Evolutionary conservation across 2,113 vertebrate species (phyloP), one percentile per base, ranked within the genome.

Genomic region (Etia nguti): DNA sequence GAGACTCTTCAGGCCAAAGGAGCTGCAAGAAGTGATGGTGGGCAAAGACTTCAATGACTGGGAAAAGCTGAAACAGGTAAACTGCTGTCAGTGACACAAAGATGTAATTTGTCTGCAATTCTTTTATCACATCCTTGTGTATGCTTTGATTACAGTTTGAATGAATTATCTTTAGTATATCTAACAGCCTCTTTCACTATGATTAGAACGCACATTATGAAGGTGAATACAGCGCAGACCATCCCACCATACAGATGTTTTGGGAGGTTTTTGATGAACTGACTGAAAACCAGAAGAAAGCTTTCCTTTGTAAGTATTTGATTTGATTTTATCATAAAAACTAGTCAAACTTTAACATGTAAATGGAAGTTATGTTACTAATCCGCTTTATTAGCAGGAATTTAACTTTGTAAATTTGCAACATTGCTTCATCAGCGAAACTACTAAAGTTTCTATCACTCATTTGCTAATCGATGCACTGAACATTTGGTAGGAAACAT

Each of bases 251-350:
- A 26, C 16, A 91, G 50, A 96, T 93, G 88, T 98, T 98, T 90
- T 98, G 97, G 97, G 83, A 97, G 81, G 96, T 97, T 82, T 97
- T 98, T 90, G 97, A 97, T 55, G 96, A 96, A 57, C 87, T 97
- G 15, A 89, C 89, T 59, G 80, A 94, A 22, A 90, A 94, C 6
- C 88, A 97, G 62, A 97, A 96, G 93, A 97, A 95, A 91, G 89
- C 79, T 9, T 97, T 98, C 86, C 95, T 98, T 10, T 93, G 97
- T 98, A 93, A 93, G 97, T 96, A 82, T 8, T 36, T 15, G 4
- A 48, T 0, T 22, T 70, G 2, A 41, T 38, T 65, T 65, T 36
- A 48, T 15, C 18, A 20, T 15, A 10, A 15, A n/a, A 31, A 82
- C 29, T 29, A 29, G 13, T 48, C 13, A 2, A 6, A 48, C 6